Evolutionary conservation across 1,140 invertebrate species (phyloP).

Genomic region (Pteromalus puparum): DNA sequence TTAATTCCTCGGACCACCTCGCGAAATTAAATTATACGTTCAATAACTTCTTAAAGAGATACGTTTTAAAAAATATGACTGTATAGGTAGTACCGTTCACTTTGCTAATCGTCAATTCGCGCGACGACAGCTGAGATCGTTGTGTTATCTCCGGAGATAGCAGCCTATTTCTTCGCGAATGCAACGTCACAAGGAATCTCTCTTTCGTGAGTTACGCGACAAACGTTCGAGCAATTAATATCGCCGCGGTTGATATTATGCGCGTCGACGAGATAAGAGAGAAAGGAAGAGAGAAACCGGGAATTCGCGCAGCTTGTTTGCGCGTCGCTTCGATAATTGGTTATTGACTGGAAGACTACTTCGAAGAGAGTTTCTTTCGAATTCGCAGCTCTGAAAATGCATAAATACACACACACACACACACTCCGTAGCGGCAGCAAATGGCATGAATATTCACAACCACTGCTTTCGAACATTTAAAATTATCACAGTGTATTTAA

Average conservation of each 20-base stretch:
- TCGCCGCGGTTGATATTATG: conserved; percentile 45
- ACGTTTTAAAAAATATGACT: neutral
- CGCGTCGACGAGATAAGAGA: conserved; percentile 13
- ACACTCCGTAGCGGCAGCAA: too few relatives aligned
- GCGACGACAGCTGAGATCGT: conserved; percentile 45
- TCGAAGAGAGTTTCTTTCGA: neutral
- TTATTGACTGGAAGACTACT: conserved; percentile 4
- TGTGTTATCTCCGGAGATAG: conserved; percentile 23
- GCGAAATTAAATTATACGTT: too few relatives aligned
- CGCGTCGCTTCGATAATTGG: neutral
- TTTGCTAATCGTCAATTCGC: conserved; percentile 56
- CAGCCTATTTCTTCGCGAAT: neutral
- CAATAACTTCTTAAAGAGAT: neutral
- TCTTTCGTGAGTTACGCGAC: neutral
- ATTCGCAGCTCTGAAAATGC: neutral
- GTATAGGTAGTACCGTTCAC: conserved; percentile 46
- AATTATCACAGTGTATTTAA: neutral
- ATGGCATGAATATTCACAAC: neutral
- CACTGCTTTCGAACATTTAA: neutral
- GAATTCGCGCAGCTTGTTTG: neutral
- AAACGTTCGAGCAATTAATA: conserved; percentile 52
- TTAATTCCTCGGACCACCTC: too few relatives aligned
- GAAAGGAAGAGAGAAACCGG: neutral
- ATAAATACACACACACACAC: neutral
- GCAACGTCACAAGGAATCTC: conserved; percentile 7